Evolutionary conservation across 2,113 vertebrate genomes (phyloP), one percentile per base, ranked within the genome.

Genomic region (Cisticola juncidis): DNA sequence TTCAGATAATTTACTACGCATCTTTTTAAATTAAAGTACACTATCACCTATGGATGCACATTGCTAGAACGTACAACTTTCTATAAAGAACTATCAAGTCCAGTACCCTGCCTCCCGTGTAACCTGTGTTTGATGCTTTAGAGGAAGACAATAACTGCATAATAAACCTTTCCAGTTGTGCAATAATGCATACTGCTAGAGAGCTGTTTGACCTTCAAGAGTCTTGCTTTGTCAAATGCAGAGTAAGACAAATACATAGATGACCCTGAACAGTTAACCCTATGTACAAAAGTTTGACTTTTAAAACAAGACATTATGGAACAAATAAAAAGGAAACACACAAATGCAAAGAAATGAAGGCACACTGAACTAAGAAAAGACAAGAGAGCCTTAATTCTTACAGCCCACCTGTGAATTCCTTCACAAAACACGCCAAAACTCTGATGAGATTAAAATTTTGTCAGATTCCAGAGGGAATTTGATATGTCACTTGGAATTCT

Each of bases 261-360:
- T 19, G 44, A 97, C 65, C 91, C 74, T 77, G 90, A 95, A 96
- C 90, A 95, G 95, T 95, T 95, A 97, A 97, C 97, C 91, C 92
- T 97, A 98, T 97, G 81, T 97, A 98, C 97, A 98, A 95, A 96
- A 84, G 77, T 78, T 53, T 81, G 78, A 97, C 95, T 96, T 96
- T 90, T 93, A 96, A 93, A 56, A 92, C 95, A 93, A 96, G 71
- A 97, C 84, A 74, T 72, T 68, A 95, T 31, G 70, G 47, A 92
- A 97, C 93, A 97, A 84, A 82, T 66, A 81, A 86, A 97, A 89
- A 92, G 86, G 26, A 83, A 70, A 95, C 81, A 95, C 57, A 96
- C 87, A 90, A 97, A 98, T 64, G 81, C 79, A 69, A 93, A 94
- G 95, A 80, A 96, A 78, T 64, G 54, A 96, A 94, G 87, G 71